These are phyloP conservation scores for Xiphias gladius DNA, from an alignment of 2,113 vertebrate genomes.

Conservation along the genomic window DNA sequence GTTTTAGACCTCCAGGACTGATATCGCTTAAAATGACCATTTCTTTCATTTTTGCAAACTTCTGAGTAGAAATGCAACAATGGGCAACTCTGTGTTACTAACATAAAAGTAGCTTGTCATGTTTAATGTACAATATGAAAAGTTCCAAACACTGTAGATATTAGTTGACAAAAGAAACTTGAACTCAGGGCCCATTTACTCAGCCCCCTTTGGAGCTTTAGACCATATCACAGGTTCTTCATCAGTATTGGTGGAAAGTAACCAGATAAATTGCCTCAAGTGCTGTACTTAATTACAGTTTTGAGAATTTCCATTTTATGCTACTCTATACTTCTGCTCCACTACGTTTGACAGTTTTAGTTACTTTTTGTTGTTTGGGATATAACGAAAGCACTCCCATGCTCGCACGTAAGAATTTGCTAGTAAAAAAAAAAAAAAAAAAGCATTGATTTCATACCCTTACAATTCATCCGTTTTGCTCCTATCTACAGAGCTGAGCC, in stretches of 20 bases:
- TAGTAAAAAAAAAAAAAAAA: not conserved
- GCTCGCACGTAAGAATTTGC: not conserved
- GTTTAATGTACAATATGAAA: not conserved
- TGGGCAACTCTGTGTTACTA: not conserved
- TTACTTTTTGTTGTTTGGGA: not conserved
- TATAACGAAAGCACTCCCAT: not conserved
- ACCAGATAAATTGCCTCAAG: not conserved
- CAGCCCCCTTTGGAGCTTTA: slow-evolving; percentile 11
- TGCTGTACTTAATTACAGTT: no score
- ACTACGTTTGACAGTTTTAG: no score
- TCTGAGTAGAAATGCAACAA: not conserved
- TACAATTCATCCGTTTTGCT: not conserved
- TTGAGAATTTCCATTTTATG: no score
- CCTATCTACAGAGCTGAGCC: not conserved
- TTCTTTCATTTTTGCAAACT: not conserved
- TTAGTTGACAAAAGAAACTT: not conserved
- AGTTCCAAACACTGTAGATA: not conserved
- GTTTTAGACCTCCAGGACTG: not conserved
- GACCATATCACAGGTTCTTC: not conserved
- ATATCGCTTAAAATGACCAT: not conserved
- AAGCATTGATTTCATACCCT: no score
- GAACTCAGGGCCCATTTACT: not conserved
- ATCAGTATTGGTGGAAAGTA: not conserved
- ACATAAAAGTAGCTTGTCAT: not conserved
- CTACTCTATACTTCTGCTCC: no score